Conservation (phyloP, 2,888 invertebrate genomes). For the Metacarcinus magister region DNA sequence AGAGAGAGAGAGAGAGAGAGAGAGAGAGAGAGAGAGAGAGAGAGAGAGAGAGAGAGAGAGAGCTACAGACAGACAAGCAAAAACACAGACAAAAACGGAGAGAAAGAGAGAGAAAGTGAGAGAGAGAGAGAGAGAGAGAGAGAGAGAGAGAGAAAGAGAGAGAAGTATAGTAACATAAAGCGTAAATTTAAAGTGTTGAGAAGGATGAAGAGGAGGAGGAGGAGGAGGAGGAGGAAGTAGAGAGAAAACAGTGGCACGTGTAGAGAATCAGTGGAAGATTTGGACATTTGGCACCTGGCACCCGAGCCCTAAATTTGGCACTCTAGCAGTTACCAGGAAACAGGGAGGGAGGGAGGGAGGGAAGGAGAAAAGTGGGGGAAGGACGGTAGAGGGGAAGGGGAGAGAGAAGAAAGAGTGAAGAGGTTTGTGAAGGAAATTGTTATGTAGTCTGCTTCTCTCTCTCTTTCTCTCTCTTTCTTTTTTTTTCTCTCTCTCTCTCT, state of each 20-base stretch:
- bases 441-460: not conserved
- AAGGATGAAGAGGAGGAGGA: not conserved
- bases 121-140: not conserved
- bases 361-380: not conserved
- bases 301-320: not conserved
- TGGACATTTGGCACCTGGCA: conserved; percentile 26
- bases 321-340: not conserved
- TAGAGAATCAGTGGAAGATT: not conserved
- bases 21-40: not conserved
- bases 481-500: not conserved
- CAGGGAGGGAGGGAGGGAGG: conserved; percentile 12
- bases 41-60: not conserved
- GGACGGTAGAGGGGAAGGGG: not conserved
- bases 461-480: too few species aligned
- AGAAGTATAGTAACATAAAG: not conserved
- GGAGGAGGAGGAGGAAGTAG: not conserved
- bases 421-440: not conserved
- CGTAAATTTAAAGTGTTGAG: not conserved
- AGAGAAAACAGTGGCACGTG: not conserved
- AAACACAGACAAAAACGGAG: too few species aligned
- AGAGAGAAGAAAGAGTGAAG: not conserved
- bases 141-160: not conserved
- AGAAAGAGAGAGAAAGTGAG: not conserved
- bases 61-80: too few species aligned
- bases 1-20: conserved; percentile 3